Percentiles rank a stretch among this genome's conserved stretches.
Evolutionary conservation across 2,797 vertebrate genomes (phyloP).

Genomic region (Strix occidentalis): DNA sequence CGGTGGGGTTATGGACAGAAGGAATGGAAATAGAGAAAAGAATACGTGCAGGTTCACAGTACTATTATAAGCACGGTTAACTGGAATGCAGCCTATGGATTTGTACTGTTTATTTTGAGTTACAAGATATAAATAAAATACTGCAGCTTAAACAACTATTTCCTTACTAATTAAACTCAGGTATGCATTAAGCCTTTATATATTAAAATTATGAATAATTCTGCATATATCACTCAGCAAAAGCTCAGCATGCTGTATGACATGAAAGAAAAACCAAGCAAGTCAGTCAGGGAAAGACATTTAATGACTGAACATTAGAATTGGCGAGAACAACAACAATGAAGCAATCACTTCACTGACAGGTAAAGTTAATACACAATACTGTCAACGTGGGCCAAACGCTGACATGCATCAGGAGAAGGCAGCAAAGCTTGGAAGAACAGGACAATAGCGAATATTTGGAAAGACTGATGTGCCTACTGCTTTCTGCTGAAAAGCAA

Average conservation of each 20-base stretch:
- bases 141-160: background rate
- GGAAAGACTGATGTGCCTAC: background rate
- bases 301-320: background rate
- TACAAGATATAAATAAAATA: background rate
- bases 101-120: constrained; percentile 24
- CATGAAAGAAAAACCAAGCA: background rate
- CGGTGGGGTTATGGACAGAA: background rate
- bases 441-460: background rate
- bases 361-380: background rate
- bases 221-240: background rate
- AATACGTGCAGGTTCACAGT: background rate
- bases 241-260: background rate
- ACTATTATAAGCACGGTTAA: background rate
- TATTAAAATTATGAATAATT: constrained; percentile 28
- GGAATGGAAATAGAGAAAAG: background rate
- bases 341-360: background rate
- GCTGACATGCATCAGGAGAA: background rate
- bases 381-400: background rate
- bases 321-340: background rate
- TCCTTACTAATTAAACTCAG: constrained; percentile 12
- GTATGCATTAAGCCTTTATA: background rate
- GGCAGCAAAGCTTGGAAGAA: background rate
- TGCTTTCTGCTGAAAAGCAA: background rate
- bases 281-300: background rate
- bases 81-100: background rate